These are phyloP conservation scores for Megaptera novaeangliae DNA, from an alignment of 2,113 vertebrate genomes.

Conservation along the genomic window DNA sequence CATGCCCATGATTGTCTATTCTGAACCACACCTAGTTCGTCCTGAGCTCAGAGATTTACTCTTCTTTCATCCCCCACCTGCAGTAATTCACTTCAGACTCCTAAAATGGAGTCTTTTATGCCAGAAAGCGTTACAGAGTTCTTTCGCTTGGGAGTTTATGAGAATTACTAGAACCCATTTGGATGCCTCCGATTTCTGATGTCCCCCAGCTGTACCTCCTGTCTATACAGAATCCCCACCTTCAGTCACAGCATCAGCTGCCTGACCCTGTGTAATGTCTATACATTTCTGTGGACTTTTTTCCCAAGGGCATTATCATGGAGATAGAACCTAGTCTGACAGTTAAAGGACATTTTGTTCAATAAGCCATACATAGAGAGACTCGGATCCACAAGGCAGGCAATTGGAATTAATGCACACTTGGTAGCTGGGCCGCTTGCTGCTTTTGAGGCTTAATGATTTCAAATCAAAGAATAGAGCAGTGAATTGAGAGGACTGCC, in stretches of 20 bases:
- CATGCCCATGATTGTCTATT: neutral
- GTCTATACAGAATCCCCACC: neutral
- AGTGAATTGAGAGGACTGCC: neutral
- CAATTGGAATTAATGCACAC: neutral
- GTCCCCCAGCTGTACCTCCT: fast-evolving
- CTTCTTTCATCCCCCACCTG: neutral
- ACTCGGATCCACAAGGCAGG: neutral
- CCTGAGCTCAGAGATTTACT: neutral
- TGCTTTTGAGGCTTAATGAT: neutral
- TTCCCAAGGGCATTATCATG: neutral
- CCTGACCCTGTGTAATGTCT: neutral
- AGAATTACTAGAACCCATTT: neutral
- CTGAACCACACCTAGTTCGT: neutral
- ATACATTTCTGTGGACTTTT: neutral
- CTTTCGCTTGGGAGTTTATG: neutral
- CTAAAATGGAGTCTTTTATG: neutral
- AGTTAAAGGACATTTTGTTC: neutral
- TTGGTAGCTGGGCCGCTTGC: neutral
- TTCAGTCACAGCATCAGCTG: fast-evolving
- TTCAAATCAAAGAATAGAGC: neutral
- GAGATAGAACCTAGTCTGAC: neutral
- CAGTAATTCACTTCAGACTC: neutral
- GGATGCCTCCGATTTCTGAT: neutral
- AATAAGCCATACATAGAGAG: fast-evolving
- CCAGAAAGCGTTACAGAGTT: neutral